Evolutionary conservation across 2,888 invertebrate species (phyloP), one percentile per base, ranked within the genome.

Genomic region (Pammene fasciana): DNA sequence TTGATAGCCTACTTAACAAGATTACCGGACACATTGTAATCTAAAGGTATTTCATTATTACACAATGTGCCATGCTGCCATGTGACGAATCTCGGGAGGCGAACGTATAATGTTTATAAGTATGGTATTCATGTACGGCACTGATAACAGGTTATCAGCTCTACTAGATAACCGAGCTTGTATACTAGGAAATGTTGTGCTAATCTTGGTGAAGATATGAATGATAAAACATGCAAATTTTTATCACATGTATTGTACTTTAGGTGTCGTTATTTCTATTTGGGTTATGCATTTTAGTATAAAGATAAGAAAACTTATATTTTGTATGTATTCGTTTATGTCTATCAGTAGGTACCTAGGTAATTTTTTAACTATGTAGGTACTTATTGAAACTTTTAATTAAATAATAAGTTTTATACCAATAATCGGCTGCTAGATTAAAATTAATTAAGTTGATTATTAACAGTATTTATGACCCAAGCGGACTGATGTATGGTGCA

Each of bases 131-230:
- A 48, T 45, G 16, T 67, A 48, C 41, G 34, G 54, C 46, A 13
- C 50, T 56, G 70, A 70, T 72, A 70, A 67, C 59, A 36, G 64
- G 59, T 72, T 72, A 72, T 72, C 72, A 61, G 54, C 55, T 57
- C 64, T 67, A 56, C 50, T 52, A 70, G 70, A 72, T 72, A 60
- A 50, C 55, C 54, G 34, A 45, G 50, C 65, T 45, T 52, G 38
- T 57, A 50, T 48, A 54, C n/a, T n/a, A 62, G 50, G 50, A 64
- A 68, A 43, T 41, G 36, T 41, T 14, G 36, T 43, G 52, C 48
- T 62, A 46, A 50, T 68, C 56, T 34, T 7, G 38, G 13, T 34
- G 8, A 43, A 4, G 36, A 59, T 36, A 36, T 36, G 16, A 26
- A 55, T 36, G 41, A 43, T 8, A 34, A 6, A 34, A 10, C 18